Percentiles rank a stretch among this genome's conserved stretches.
These are phyloP conservation scores for Pitangus sulphuratus DNA, from an alignment of 2,797 vertebrate species.

Conservation along the genomic window DNA sequence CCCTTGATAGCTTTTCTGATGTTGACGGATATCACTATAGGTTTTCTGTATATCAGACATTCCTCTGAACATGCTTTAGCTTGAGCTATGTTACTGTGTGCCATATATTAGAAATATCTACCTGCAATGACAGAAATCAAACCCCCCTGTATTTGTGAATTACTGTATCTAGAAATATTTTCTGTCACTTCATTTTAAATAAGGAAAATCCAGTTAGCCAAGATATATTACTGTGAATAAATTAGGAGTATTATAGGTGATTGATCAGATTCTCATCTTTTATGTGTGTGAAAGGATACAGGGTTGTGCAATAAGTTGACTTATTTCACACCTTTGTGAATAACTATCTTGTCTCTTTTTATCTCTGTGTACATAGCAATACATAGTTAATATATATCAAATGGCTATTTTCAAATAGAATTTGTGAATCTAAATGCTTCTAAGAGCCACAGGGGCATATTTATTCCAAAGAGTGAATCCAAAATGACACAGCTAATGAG, in stretches of 20 bases:
- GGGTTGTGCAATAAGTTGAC: neutral
- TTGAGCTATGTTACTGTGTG: neutral
- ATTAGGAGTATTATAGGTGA: neutral
- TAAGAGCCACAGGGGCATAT: neutral
- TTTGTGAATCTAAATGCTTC: neutral
- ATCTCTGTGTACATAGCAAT: neutral
- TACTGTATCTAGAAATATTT: neutral
- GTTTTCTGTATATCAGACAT: neutral
- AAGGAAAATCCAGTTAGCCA: neutral
- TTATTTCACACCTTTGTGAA: neutral
- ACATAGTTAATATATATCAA: neutral
- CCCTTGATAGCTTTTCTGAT: neutral
- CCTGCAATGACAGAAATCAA: neutral
- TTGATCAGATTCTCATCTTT: neutral
- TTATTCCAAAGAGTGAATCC: slow-evolving; percentile 23
- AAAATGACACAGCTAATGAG: slow-evolving; percentile 49
- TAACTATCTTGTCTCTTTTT: neutral
- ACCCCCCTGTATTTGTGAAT: neutral
- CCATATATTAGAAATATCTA: neutral
- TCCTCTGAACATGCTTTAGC: neutral
- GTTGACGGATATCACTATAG: neutral
- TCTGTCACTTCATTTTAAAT: neutral
- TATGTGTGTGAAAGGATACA: neutral
- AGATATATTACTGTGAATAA: neutral
- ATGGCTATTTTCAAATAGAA: slow-evolving; percentile 14